phyloP scores from a whole-genome alignment of 2,113 vertebrate genomes.

The Cromileptes altivelis region DNA sequence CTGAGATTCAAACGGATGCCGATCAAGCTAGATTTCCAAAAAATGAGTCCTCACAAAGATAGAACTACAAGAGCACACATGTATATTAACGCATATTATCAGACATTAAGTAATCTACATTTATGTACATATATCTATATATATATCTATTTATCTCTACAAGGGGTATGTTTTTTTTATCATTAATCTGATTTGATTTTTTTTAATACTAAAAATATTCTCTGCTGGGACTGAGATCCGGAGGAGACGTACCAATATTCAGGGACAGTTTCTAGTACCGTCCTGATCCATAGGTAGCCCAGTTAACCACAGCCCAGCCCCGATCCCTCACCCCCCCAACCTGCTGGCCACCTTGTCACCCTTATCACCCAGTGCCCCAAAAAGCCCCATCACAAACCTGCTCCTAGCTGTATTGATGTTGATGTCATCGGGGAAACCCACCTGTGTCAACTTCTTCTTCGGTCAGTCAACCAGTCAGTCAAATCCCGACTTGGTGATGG shows the following conservation, averaged over 20 bases:
- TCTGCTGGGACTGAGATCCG: constrained; percentile 40
- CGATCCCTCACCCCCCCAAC: background rate
- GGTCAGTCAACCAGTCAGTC: constrained; percentile 70
- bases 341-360: background rate
- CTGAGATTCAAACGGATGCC: no score
- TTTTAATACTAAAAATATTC: background rate
- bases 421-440: constrained; percentile 42
- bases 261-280: background rate
- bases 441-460: constrained; percentile 33
- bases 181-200: background rate
- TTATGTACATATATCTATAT: constrained; percentile 9
- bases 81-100: background rate
- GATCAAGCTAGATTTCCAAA: background rate
- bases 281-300: background rate
- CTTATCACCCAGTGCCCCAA: constrained; percentile 7
- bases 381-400: constrained; percentile 4
- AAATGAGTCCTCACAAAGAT: background rate
- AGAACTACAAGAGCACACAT: background rate
- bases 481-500: constrained; percentile 58
- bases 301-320: background rate
- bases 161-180: background rate
- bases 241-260: background rate
- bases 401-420: constrained; percentile 1
- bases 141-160: constrained; percentile 11
- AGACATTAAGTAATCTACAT: background rate